Base-by-base conservation (phyloP, 1,140 invertebrate genomes). In the Drosophila melanogaster region DNA sequence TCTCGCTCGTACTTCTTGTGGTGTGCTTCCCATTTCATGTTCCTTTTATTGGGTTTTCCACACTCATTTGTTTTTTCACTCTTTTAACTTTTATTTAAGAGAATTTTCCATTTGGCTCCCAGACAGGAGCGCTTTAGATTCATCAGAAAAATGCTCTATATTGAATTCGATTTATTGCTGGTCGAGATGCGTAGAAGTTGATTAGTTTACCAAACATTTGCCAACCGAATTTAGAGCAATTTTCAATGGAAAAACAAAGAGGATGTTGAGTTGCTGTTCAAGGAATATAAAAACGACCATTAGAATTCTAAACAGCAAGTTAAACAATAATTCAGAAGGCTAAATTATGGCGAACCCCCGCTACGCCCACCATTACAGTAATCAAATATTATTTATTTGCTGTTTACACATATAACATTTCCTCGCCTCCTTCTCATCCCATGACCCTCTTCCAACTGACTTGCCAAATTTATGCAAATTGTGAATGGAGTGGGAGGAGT, bases 351-450 rank as follows among this genome's bases (percentile, higher is more conserved):
- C 64, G 41, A 55, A 55, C 66, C 43, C 64, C 22, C 49, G 15
- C 47, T 40, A 24, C 37, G 8, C 7, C 40, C 40, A 4, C 19
- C 44, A 35, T 17, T 44, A 43, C 30, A 60, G 78, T 85, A 86
- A 87, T 86, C 81, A 86, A 86, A 87, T 86, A 87, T 86, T 86
- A 87, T 86, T 86, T 86, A 86, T 86, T 87, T 81, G 81, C 75
- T 77, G 80, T 86, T 86, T 87, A 81, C 71, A 81, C 75, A 86
- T 81, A 87, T 74, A 86, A 72, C 66, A 81, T 87, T 83, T 75
- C 70, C 54, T 55, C 24, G n/a, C 24, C 24, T 7, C n/a, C n/a
- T n/a, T n/a, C n/a, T 12, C 30, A 24, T 14, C 7, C 49, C 37
- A 46, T 17, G 22, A 8, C 51, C 24, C 40, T 43, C 55, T 37